phyloP scores from a whole-genome alignment of 92 coral and sea anemone genomes.

The Phymanthus crucifer region DNA sequence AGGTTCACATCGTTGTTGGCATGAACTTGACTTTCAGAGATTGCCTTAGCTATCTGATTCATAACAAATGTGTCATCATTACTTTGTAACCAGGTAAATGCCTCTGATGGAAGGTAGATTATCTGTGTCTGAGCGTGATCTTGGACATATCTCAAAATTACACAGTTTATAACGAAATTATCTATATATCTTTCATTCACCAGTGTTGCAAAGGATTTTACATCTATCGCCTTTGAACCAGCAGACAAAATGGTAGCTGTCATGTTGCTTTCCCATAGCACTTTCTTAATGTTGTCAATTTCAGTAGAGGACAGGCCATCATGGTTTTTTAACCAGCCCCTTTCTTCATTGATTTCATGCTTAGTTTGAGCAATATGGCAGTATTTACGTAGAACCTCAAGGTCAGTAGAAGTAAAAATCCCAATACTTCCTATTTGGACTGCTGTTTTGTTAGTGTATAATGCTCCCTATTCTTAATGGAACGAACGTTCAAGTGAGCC shows the following conservation, averaged over 20 bases:
- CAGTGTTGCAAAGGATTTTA: slow-evolving; percentile 31
- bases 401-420: no score
- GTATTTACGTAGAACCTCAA: no score
- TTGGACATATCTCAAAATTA: slow-evolving; percentile 16
- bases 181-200: slow-evolving; percentile 48
- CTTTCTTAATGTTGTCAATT: no score
- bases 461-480: no score
- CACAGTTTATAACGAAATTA: slow-evolving; percentile 50
- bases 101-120: slow-evolving; percentile 44
- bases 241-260: slow-evolving; percentile 24
- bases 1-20: slow-evolving; percentile 7
- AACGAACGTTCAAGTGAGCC: no score
- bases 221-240: slow-evolving; percentile 47
- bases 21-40: slow-evolving; percentile 2
- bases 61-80: neutral
- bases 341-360: no score
- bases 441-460: no score
- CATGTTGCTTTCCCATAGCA: no score
- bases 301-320: no score
- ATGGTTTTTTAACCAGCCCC: no score
- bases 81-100: slow-evolving; percentile 27
- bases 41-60: neutral
- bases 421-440: no score
- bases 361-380: no score
- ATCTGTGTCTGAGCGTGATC: neutral